Evolutionary conservation across 2,797 vertebrate species (phyloP).

Genomic region (Loris lydekkerianus): DNA sequence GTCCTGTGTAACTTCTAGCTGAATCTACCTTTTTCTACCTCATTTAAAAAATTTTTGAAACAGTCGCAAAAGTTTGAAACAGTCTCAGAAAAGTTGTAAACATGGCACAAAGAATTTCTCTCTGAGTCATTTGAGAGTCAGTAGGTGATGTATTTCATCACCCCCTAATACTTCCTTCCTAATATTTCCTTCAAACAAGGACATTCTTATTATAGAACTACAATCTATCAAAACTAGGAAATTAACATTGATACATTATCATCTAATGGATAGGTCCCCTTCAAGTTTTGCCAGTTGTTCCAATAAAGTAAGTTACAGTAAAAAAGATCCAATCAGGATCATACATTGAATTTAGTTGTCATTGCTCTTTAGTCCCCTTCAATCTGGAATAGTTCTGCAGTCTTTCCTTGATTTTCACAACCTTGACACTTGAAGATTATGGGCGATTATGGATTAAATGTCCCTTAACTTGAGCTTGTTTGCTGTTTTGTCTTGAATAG

Average conservation of each 20-base stretch:
- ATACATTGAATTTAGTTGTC: background rate
- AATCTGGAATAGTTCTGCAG: background rate
- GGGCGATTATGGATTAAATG: background rate
- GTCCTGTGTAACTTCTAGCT: background rate
- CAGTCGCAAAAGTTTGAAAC: constrained; percentile 40
- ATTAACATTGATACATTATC: background rate
- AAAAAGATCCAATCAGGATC: constrained; percentile 40
- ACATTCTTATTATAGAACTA: background rate
- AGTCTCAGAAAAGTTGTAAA: constrained; percentile 33
- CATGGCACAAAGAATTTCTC: constrained; percentile 14
- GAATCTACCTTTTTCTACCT: background rate
- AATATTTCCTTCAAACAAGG: constrained; percentile 31
- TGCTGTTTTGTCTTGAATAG: background rate
- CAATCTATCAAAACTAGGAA: constrained; percentile 11
- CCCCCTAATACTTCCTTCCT: background rate
- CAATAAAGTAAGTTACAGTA: background rate
- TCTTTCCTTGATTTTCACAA: constrained; percentile 19
- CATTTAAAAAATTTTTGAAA: constrained; percentile 25
- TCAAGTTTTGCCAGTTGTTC: constrained; percentile 8
- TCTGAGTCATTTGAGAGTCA: constrained; percentile 36
- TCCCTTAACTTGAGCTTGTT: background rate
- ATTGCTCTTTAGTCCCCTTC: background rate
- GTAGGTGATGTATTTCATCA: background rate
- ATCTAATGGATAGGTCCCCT: background rate
- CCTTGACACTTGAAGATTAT: background rate